A percentile compares a stretch with the other conserved stretches of the same genome.
Conservation (phyloP, 2,888 invertebrate species). For the Cerastis rubricosa region DNA sequence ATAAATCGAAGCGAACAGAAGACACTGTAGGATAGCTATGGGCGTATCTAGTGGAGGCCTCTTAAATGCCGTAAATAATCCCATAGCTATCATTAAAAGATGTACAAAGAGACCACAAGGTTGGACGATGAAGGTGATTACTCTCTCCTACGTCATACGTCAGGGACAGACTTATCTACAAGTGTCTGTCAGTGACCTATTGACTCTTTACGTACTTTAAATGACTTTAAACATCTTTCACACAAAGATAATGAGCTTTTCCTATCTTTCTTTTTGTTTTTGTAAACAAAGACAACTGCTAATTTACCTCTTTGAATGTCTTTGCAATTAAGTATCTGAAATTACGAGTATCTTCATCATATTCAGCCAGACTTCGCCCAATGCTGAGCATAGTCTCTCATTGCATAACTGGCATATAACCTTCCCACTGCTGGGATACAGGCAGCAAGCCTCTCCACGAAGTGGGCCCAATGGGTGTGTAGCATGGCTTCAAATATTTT, state of each 20-base stretch:
- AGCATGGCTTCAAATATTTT: not conserved
- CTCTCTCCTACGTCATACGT: not conserved
- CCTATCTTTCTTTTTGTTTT: conserved; percentile 19
- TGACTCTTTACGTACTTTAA: conserved; percentile 39
- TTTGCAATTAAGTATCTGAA: not conserved
- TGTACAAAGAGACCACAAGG: not conserved
- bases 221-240: conserved; percentile 46
- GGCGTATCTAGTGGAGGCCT: not conserved
- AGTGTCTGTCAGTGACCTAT: conserved; percentile 34
- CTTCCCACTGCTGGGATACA: not conserved
- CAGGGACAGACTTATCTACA: not conserved
- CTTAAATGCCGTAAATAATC: not conserved
- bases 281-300: conserved; percentile 29
- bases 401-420: not conserved
- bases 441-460: not conserved
- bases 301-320: not conserved
- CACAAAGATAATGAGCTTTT: conserved; percentile 25
- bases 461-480: not conserved
- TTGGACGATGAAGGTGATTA: not conserved
- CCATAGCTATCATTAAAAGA: not conserved
- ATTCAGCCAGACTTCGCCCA: not conserved
- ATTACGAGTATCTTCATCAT: not conserved
- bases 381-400: not conserved
- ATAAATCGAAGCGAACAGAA: not conserved
- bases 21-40: not conserved